These are phyloP conservation scores for Scophthalmus maximus DNA, from an alignment of 2,113 vertebrate species.

Conservation along the genomic window DNA sequence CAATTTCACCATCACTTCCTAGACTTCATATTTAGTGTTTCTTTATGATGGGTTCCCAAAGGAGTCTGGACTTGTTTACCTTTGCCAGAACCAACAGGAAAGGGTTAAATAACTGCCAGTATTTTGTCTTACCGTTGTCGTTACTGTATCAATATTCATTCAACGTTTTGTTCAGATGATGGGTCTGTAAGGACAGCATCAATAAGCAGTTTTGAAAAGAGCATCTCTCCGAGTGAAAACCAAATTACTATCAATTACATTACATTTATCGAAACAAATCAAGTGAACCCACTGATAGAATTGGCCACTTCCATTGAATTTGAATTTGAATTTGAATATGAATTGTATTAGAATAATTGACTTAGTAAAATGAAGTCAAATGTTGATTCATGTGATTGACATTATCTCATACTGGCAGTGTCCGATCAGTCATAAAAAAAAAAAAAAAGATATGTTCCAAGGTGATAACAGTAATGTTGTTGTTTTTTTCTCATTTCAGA, in stretches of 20 bases:
- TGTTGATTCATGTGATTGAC: not conserved
- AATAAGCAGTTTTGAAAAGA: not conserved
- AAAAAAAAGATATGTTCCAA: not conserved
- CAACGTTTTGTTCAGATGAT: not conserved
- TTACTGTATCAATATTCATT: not conserved
- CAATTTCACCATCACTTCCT: not conserved
- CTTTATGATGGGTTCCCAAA: not conserved
- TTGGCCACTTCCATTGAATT: not conserved
- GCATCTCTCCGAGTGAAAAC: not conserved
- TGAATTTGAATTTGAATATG: too few species aligned
- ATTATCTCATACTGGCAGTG: not conserved
- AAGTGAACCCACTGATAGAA: not conserved
- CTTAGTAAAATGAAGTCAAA: conserved; percentile 2
- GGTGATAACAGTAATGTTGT: not conserved
- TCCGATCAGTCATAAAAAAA: not conserved
- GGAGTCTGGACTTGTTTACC: not conserved
- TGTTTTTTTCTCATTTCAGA: conserved; percentile 42
- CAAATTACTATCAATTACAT: conserved; percentile 9
- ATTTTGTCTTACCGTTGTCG: not conserved
- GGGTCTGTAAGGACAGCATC: not conserved
- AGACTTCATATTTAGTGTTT: too few species aligned
- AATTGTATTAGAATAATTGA: not conserved
- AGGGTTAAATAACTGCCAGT: not conserved
- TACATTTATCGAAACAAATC: not conserved
- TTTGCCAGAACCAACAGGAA: not conserved